Evolutionary conservation across 1,140 invertebrate genomes (phyloP).

Genomic region (Zeugodacus cucurbitae): DNA sequence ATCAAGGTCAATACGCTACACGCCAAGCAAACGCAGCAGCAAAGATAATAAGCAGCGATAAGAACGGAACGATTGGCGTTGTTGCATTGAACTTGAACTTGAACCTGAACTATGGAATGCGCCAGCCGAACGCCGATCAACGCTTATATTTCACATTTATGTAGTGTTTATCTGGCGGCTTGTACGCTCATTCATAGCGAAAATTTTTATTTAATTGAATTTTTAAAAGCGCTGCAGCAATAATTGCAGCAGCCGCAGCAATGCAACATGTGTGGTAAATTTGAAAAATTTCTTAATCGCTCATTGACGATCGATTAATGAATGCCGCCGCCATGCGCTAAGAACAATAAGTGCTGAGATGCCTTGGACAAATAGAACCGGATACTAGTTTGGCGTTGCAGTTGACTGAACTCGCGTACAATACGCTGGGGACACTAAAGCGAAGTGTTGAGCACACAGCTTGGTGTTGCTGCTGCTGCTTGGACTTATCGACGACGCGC

Average conservation of each 20-base stretch:
- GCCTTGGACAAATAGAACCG: neutral
- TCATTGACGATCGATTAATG: constrained; percentile 33
- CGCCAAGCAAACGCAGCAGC: neutral
- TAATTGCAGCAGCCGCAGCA: neutral
- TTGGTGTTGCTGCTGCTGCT: too few relatives aligned
- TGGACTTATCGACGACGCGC: neutral
- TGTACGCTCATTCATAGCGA: neutral
- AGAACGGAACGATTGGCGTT: neutral
- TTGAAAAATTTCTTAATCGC: constrained; percentile 31
- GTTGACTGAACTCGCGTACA: neutral
- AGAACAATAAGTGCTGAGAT: neutral
- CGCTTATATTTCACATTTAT: constrained; percentile 6
- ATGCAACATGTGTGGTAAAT: constrained; percentile 37
- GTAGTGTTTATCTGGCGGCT: neutral
- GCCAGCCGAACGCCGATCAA: neutral
- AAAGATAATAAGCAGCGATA: neutral
- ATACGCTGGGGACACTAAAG: neutral
- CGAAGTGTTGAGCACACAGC: neutral
- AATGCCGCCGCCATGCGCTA: constrained; percentile 6
- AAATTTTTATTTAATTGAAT: constrained; percentile 33
- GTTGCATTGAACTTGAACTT: neutral
- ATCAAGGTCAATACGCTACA: neutral
- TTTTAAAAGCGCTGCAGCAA: constrained; percentile 6
- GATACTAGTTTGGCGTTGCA: neutral
- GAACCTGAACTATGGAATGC: constrained; percentile 1